A percentile compares a stretch with the other conserved stretches of the same genome.
phyloP scores from a whole-genome alignment of 2,797 vertebrate species.

The Stomatorhinus walkeri region DNA sequence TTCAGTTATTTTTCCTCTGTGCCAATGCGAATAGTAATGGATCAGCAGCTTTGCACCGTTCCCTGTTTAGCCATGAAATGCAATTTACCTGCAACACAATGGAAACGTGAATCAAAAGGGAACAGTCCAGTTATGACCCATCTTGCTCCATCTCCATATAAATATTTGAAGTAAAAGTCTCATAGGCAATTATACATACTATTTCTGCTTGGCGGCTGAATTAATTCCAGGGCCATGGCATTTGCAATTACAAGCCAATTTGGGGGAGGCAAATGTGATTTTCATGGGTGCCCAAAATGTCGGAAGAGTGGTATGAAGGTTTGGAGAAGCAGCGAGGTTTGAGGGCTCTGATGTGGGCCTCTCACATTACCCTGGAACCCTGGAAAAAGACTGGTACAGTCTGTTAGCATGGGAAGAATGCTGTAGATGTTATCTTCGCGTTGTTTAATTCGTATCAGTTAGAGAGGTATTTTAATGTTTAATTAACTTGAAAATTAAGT shows the following conservation, averaged over 20 bases:
- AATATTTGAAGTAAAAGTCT: slow-evolving; percentile 29
- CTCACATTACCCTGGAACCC: background rate
- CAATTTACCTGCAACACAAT: slow-evolving; percentile 12
- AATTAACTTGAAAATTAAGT: slow-evolving; percentile 24
- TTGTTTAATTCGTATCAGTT: slow-evolving; percentile 23
- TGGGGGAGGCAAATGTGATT: slow-evolving; percentile 33
- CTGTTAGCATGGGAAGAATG: background rate
- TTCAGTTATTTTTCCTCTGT: slow-evolving; percentile 51
- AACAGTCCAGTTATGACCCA: background rate
- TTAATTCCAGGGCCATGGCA: slow-evolving; percentile 32
- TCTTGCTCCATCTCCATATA: slow-evolving; percentile 12
- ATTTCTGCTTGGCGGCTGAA: slow-evolving; percentile 28
- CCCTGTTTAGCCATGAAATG: background rate
- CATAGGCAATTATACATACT: slow-evolving; percentile 26
- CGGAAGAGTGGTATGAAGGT: slow-evolving; percentile 12
- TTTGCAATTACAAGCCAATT: slow-evolving; percentile 36
- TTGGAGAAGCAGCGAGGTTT: slow-evolving; percentile 10
- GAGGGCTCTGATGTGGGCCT: background rate
- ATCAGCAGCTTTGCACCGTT: slow-evolving; percentile 17
- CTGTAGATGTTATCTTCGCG: background rate
- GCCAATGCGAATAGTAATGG: slow-evolving; percentile 56
- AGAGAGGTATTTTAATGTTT: slow-evolving; percentile 13
- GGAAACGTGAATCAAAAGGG: background rate
- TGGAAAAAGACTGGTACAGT: background rate
- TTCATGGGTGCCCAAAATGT: slow-evolving; percentile 32